Percentiles rank a stretch among this genome's conserved stretches.
These are phyloP conservation scores for Diceros bicornis DNA, from an alignment of 2,797 vertebrate species.

Conservation along the genomic window DNA sequence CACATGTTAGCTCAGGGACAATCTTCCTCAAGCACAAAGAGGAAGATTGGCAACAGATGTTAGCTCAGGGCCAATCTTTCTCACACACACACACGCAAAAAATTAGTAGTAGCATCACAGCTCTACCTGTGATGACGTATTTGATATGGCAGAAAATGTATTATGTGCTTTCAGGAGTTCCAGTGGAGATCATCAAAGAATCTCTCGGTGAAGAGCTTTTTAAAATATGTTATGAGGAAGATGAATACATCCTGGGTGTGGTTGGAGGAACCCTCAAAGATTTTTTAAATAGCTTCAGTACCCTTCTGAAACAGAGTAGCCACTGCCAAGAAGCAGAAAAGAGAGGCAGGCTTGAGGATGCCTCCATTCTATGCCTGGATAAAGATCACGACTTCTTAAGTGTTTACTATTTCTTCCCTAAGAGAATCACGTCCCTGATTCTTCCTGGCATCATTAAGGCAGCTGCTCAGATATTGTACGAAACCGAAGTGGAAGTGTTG, in stretches of 20 bases:
- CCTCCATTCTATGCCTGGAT: conserved; percentile 97
- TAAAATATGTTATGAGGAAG: conserved; percentile 97
- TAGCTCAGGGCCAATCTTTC: no score
- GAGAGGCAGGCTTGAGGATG: conserved; percentile 90
- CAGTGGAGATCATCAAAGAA: conserved; percentile 92
- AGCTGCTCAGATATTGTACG: conserved; percentile 95
- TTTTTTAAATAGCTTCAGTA: conserved; percentile 98
- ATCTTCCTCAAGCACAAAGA: no score
- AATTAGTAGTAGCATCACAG: background rate
- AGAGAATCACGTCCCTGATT: conserved; percentile 94
- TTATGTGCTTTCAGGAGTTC: conserved; percentile 90
- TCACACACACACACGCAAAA: no score
- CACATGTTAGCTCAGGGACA: no score
- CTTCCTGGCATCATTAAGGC: conserved; percentile 97
- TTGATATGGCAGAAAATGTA: background rate
- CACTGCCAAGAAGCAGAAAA: conserved; percentile 90
- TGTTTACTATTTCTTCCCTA: conserved; percentile 97
- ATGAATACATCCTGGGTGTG: conserved; percentile 95
- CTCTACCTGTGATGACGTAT: background rate
- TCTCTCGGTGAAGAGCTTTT: conserved; percentile 97
- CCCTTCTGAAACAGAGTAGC: conserved; percentile 95
- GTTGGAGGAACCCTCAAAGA: conserved; percentile 98
- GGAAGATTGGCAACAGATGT: no score
- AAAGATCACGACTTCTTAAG: conserved; percentile 96
- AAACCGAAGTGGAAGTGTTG: conserved; percentile 93